phyloP scores from a whole-genome alignment of 2,113 vertebrate genomes.

The Galeopterus variegatus region DNA sequence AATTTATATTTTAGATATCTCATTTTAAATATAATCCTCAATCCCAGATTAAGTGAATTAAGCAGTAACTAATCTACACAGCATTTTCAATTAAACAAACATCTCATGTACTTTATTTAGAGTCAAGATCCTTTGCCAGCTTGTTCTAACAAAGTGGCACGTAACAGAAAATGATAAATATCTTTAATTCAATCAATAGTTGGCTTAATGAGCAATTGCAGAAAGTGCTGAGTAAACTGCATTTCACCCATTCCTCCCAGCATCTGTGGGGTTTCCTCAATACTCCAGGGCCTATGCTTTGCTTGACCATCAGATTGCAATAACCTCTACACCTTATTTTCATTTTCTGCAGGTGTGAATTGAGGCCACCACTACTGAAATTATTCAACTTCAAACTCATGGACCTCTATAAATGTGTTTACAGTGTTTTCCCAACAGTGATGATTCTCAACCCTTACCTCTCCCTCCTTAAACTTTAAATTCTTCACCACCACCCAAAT shows the following conservation, averaged over 20 bases:
- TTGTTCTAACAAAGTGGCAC: constrained; percentile 12
- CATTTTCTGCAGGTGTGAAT: not conserved
- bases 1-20: not conserved
- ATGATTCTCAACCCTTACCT: not conserved
- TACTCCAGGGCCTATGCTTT: not conserved
- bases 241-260: not conserved
- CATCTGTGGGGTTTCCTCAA: not conserved
- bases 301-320: not conserved
- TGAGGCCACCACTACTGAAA: not conserved
- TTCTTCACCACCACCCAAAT: not conserved
- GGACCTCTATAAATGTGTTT: not conserved
- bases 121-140: constrained; percentile 15
- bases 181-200: not conserved
- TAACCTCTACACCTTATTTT: not conserved
- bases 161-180: not conserved
- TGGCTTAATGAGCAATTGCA: not conserved
- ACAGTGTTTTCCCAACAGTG: not conserved
- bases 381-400: not conserved
- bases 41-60: not conserved
- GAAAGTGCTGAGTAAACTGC: constrained; percentile 45
- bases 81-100: constrained; percentile 18
- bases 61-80: not conserved
- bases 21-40: constrained; percentile 59
- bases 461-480: not conserved
- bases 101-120: not conserved